Evolutionary conservation across 2,113 vertebrate species (phyloP).

Genomic region (Dicerorhinus sumatrensis): DNA sequence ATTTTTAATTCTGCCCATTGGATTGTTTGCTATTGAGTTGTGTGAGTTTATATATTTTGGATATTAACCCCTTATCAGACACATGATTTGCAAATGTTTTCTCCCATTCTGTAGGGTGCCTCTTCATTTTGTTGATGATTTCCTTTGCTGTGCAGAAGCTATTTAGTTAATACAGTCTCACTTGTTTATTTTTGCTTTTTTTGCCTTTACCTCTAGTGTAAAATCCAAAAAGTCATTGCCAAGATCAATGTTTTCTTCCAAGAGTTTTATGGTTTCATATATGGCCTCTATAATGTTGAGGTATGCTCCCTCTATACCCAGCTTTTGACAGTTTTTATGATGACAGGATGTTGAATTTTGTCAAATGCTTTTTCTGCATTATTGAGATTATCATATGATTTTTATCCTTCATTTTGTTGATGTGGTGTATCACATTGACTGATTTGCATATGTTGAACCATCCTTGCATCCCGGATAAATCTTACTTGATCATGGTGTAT

Average conservation of each 20-base stretch:
- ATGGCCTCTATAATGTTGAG: too few species aligned
- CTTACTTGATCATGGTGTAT: neutral
- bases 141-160: neutral
- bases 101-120: neutral
- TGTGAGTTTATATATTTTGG: neutral
- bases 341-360: neutral
- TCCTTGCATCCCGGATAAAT: neutral
- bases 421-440: too few species aligned
- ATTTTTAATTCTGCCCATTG: neutral
- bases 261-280: neutral
- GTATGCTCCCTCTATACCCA: too few species aligned
- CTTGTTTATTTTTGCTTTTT: too few species aligned
- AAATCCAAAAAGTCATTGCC: too few species aligned
- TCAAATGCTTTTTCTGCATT: neutral
- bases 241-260: neutral
- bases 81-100: neutral
- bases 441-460: neutral
- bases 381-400: neutral
- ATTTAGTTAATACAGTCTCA: neutral
- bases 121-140: neutral
- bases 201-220: too few species aligned
- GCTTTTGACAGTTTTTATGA: too few species aligned
- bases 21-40: neutral
- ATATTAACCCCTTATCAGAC: neutral
- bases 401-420: neutral